Conservation (phyloP, 2,888 invertebrate genomes). For the Glyphotaelius pellucidus region DNA sequence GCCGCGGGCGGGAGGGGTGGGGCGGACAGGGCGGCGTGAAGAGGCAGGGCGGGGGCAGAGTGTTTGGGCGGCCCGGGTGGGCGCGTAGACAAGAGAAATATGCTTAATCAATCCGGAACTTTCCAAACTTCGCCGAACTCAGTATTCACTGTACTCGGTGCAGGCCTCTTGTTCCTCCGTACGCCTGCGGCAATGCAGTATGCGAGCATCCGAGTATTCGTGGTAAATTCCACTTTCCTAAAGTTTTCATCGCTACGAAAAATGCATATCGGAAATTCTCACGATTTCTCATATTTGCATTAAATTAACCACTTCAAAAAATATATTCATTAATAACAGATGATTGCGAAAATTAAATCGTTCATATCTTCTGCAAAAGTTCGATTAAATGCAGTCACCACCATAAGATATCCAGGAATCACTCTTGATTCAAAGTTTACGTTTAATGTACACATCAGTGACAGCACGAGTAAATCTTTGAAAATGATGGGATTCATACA, state of each 20-base stretch:
- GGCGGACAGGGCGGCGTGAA: background rate
- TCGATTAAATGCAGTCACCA: too few relatives aligned
- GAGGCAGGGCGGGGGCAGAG: background rate
- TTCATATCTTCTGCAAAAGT: too few relatives aligned
- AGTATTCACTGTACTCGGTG: background rate
- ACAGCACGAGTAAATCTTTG: too few relatives aligned
- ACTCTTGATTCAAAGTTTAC: too few relatives aligned
- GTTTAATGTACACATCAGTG: too few relatives aligned
- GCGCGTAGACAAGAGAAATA: slow-evolving; percentile 27
- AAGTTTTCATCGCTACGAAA: background rate
- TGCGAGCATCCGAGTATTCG: background rate
- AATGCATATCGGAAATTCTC: background rate
- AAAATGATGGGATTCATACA: too few relatives aligned
- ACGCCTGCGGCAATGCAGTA: background rate
- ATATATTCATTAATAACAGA: too few relatives aligned
- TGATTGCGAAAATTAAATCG: too few relatives aligned
- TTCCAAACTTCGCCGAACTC: background rate
- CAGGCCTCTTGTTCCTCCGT: background rate
- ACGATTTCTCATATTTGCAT: background rate
- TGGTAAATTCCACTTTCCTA: background rate
- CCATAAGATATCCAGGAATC: too few relatives aligned
- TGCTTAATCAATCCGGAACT: slow-evolving; percentile 28
- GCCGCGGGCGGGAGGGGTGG: background rate
- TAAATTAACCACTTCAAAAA: too few relatives aligned
- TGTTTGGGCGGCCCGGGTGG: slow-evolving; percentile 15